Evolutionary conservation across 2,797 vertebrate species (phyloP), one percentile per base, ranked within the genome.

Genomic region (Poecile montanus): DNA sequence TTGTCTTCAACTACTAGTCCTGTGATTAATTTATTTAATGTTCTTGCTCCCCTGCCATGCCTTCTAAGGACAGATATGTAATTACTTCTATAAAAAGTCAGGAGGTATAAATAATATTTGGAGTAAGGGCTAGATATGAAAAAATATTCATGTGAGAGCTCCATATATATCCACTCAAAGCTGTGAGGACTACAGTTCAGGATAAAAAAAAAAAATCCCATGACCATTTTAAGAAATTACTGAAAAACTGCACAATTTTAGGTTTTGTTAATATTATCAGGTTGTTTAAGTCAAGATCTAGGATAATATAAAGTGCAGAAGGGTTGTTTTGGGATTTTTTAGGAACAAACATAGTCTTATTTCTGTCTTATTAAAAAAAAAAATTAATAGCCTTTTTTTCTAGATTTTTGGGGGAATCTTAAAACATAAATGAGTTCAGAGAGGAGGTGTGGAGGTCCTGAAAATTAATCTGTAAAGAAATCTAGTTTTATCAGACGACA

Each of bases 251-350:
- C 14, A 47, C 1, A 29, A 18, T 44, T 77, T 70, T 62, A 45
- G 12, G 4, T 47, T 73, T 66, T 72, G 26, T 61, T 54, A 29
- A 23, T 48, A 72, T 13, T 42, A 40, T 29, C 18, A 29, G 7
- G 11, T 27, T 84, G 4, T 42, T 78, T 26, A 47, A 91, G 30
- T 15, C 12, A 85, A n/a, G 38, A 27, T 10, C 26, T 63, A 53
- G 6, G 13, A 12, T 40, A 83, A 44, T 20, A 14, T 50, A 18
- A 80, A 58, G 7, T 42, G 13, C 2, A 40, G 42, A 86, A 73
- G 1, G 5, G 4, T 18, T 44, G 7, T 18, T 62, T n/a, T 20
- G 5, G 0, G 3, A 0, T 2, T n/a, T 74, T 70, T 36, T 38
- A n/a, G 13, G 8, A 63, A 9, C 3, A 56, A 56, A 42, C 1